Base-by-base conservation (phyloP, 1,140 invertebrate genomes). In the Papilio helenus region DNA sequence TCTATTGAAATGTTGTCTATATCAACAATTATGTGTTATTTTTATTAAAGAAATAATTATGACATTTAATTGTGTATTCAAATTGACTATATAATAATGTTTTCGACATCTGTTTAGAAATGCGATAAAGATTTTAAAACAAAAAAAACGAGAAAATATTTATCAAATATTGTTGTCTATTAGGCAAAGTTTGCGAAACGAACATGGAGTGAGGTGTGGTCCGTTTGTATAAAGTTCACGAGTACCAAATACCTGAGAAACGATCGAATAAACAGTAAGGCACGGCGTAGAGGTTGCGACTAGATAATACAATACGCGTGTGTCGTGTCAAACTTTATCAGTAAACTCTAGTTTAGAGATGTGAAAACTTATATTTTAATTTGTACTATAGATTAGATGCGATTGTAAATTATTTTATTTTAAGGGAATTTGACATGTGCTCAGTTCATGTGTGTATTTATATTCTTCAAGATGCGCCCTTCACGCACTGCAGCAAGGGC, bases 171-270 rank as follows among this genome's bases (percentile, higher is more conserved):
- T 9, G 2, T 65, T 26, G 23, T 23, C 58, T 65, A 29, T 68
- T 68, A 29, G 26, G 12, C 26, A 68, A 68, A 29, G 26, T 34
- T 68, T 68, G 61, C 61, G 61, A 68, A 68, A 68, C 58, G 20
- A 23, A 2, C n/a, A 12, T 29, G 7, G 61, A 1, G 10, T 18
- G n/a, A 68, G 61, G 61, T 68, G 14, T 16, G 61, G 61, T 68
- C 61, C 26, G 61, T 7, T 68, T 16, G 61, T 4, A 14, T 34
- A 68, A 68, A 68, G 26, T 68, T 68, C 61, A 61, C 58, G 58
- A 68, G 14, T 16, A 16, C 10, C 61, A 29, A 68, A 29, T 68
- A 29, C 12, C 26, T 65, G 23, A 14, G 12, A 26, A 65, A 65
- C 12, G 14, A 20, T 29, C 8, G 58, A 26, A 29, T 16, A 65